A percentile compares a stretch with the other conserved stretches of the same genome.
phyloP scores from a whole-genome alignment of 2,797 vertebrate species.

The Hemibagrus guttatus region DNA sequence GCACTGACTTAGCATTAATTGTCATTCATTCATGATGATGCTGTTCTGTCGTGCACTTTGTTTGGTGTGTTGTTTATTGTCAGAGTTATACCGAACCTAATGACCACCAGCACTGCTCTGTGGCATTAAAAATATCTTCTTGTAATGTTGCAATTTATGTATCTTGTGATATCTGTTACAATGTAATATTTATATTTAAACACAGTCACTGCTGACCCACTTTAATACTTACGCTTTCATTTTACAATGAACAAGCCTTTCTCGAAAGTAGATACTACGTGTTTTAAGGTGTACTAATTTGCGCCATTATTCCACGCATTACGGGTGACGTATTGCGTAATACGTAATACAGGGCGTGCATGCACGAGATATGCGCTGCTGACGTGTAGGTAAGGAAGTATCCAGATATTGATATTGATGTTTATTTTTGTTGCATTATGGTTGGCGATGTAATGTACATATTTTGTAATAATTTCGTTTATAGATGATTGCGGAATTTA shows the following conservation, averaged over 20 bases:
- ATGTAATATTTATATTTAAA: background rate
- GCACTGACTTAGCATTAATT: background rate
- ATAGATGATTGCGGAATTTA: background rate
- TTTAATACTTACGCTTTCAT: background rate
- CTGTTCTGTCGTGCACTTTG: background rate
- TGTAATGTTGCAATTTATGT: background rate
- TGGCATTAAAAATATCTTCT: background rate
- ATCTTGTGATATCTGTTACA: background rate
- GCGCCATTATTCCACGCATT: constrained; percentile 26
- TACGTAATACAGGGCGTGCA: constrained; percentile 34
- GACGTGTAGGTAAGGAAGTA: constrained; percentile 73
- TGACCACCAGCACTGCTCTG: background rate
- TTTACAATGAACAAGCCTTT: background rate
- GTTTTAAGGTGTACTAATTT: background rate
- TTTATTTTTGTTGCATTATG: constrained; percentile 10
- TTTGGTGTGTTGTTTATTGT: background rate
- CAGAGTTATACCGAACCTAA: too few relatives aligned
- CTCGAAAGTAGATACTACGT: background rate
- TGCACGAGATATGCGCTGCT: constrained; percentile 59
- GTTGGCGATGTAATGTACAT: background rate
- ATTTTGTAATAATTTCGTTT: background rate
- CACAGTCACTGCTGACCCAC: background rate
- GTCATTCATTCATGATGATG: background rate
- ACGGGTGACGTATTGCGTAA: constrained; percentile 50
- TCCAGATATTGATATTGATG: constrained; percentile 20